phyloP scores from a whole-genome alignment of 2,888 invertebrate species.

The Encarsia formosa region DNA sequence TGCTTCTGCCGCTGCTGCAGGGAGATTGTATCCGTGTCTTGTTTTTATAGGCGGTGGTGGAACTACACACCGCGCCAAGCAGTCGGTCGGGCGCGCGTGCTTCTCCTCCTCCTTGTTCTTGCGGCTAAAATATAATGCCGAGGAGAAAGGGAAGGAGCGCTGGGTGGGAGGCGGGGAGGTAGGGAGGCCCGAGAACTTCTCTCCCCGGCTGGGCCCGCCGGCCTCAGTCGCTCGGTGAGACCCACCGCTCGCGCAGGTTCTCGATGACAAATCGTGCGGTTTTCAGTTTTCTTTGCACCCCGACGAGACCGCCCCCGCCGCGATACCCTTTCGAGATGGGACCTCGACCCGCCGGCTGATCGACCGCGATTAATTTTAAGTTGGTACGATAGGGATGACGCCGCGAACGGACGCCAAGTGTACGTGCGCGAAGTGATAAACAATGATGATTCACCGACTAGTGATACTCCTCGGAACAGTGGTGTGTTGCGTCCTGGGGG shows the following conservation, averaged over 20 bases:
- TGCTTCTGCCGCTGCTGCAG: conserved; percentile 39
- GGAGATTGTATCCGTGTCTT: conserved; percentile 50
- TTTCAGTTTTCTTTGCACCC: no score
- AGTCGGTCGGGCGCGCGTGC: not conserved
- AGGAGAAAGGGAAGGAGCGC: not conserved
- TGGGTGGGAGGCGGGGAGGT: not conserved
- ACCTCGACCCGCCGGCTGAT: conserved; percentile 7
- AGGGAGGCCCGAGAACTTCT: conserved; percentile 22
- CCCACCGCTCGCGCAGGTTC: conserved; percentile 21
- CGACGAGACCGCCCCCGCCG: not conserved
- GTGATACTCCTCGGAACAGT: conserved; percentile 60
- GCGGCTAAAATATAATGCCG: conserved; percentile 27
- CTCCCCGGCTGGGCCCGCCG: conserved; percentile 11
- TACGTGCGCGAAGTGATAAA: no score
- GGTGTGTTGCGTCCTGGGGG: conserved; percentile 60
- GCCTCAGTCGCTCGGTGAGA: conserved; percentile 25
- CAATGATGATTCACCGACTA: no score
- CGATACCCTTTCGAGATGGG: conserved; percentile 8
- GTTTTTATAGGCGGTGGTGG: conserved; percentile 52
- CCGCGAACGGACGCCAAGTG: no score
- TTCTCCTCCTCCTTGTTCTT: conserved; percentile 14
- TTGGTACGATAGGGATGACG: no score
- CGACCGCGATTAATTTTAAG: conserved; percentile 20
- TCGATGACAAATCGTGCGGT: conserved; percentile 4
- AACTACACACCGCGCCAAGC: no score